phyloP scores from a whole-genome alignment of 2,888 invertebrate genomes.

The Schizaphis graminum region DNA sequence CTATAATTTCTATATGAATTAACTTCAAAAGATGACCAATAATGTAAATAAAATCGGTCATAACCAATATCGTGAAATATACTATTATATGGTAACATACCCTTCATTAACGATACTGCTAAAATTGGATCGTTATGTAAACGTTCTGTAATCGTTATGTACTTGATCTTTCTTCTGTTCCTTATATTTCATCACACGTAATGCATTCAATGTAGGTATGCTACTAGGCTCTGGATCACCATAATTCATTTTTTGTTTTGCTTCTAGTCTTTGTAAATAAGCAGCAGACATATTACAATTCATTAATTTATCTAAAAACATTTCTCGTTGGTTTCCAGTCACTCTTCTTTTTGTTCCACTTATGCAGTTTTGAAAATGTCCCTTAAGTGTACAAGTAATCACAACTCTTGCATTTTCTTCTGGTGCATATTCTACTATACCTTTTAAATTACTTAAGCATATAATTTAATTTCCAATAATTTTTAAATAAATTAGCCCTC shows the following conservation, averaged over 20 bases:
- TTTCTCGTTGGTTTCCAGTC: background rate
- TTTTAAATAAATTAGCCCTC: background rate
- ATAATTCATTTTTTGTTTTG: conserved; percentile 9
- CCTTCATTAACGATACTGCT: background rate
- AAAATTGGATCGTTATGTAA: conserved; percentile 46
- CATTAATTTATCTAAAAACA: background rate
- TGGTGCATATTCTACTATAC: background rate
- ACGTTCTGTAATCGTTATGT: too few relatives aligned
- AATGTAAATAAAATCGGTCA: conserved; percentile 33
- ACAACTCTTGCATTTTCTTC: background rate
- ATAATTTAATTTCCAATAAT: background rate
- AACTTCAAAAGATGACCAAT: conserved; percentile 29
- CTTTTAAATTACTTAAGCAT: background rate
- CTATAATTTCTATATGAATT: conserved; percentile 21
- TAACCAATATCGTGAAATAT: conserved; percentile 21
- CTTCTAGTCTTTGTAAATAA: background rate
- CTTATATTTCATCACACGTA: conserved; percentile 24
- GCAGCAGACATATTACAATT: conserved; percentile 27
- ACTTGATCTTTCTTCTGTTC: background rate
- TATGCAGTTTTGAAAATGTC: background rate
- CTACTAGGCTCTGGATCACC: conserved; percentile 4
- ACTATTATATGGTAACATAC: conserved; percentile 7
- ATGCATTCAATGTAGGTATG: conserved; percentile 18
- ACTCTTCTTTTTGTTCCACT: conserved; percentile 27
- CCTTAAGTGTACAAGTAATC: background rate